Evolutionary conservation across 2,797 vertebrate species (phyloP).

Genomic region (Poliocrania exsul): DNA sequence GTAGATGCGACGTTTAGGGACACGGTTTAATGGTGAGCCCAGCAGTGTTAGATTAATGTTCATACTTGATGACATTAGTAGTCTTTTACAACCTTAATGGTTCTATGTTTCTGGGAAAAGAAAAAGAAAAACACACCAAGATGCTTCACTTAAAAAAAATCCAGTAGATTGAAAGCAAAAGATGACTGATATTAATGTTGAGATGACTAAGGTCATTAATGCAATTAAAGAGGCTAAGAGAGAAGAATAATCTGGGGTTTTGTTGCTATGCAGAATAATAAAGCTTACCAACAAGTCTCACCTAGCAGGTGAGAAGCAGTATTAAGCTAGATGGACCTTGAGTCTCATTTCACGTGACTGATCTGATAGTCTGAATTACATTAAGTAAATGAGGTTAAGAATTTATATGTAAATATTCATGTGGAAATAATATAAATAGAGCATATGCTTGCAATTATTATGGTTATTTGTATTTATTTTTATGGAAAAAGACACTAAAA

Average conservation of each 20-base stretch:
- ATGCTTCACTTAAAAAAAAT: not conserved
- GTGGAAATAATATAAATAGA: not conserved
- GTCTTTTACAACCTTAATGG: not conserved
- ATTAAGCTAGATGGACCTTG: not conserved
- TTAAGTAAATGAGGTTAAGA: not conserved
- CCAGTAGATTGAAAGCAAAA: not conserved
- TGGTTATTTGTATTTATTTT: not conserved
- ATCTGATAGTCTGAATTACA: not conserved
- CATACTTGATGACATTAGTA: not conserved
- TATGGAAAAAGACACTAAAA: not conserved
- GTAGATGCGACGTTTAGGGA: not conserved
- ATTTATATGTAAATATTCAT: not conserved
- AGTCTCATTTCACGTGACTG: not conserved
- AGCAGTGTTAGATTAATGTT: not conserved
- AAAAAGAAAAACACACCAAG: not conserved
- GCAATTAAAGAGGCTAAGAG: not conserved
- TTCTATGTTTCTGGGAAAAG: not conserved
- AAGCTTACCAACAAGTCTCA: not conserved
- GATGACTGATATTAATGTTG: not conserved
- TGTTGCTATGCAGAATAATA: not conserved
- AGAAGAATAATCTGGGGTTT: not conserved
- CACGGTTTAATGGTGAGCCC: not conserved
- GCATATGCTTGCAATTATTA: not conserved
- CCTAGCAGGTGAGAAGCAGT: not conserved
- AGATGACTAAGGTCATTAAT: not conserved